phyloP scores from a whole-genome alignment of 1,140 invertebrate species.

The Lasioglossum albipes region DNA sequence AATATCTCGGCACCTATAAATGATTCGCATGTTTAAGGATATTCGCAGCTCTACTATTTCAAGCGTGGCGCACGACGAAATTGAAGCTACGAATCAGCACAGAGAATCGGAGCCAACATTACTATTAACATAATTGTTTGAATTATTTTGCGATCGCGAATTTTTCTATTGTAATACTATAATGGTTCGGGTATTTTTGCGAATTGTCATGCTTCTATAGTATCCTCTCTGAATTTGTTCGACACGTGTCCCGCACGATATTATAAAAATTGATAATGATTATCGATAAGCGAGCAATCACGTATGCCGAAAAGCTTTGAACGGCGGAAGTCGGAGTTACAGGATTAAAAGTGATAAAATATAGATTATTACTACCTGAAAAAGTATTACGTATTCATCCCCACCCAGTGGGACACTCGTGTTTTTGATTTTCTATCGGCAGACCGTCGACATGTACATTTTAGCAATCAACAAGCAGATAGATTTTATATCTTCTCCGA shows the following conservation, averaged over 20 bases:
- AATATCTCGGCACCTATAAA: constrained; percentile 90
- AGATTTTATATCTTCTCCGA: background rate
- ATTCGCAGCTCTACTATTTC: background rate
- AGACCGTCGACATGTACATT: background rate
- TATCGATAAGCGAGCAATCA: no score
- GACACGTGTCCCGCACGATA: no score
- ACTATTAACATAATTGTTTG: no score
- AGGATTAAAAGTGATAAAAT: background rate
- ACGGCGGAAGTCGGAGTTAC: background rate
- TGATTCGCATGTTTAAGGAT: background rate
- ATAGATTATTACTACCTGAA: background rate
- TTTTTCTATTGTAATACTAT: no score
- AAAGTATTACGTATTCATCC: background rate
- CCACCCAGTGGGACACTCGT: no score
- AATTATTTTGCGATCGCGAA: no score
- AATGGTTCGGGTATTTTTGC: no score
- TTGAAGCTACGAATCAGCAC: no score
- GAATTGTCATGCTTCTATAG: no score
- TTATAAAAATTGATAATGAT: no score
- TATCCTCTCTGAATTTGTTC: no score
- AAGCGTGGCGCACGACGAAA: background rate
- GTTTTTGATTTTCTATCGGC: background rate
- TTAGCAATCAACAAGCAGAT: background rate
- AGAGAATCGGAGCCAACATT: no score
- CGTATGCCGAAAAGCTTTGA: background rate